A percentile compares a stretch with the other conserved stretches of the same genome.
These are phyloP conservation scores for Apamea anceps DNA, from an alignment of 2,888 invertebrate genomes.

Conservation along the genomic window DNA sequence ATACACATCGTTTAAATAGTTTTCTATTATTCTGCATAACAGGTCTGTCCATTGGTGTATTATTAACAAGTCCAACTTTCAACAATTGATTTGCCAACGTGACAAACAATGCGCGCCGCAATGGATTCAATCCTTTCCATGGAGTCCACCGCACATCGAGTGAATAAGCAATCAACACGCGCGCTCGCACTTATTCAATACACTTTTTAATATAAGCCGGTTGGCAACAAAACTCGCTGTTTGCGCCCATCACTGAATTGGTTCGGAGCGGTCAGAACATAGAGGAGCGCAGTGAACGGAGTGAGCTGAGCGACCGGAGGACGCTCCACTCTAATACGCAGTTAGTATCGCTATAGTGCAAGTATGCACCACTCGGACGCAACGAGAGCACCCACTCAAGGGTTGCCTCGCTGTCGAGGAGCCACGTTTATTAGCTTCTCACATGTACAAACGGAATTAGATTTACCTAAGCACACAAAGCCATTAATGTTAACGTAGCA, in stretches of 20 bases:
- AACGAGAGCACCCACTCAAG: constrained; percentile 36
- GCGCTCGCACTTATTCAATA: constrained; percentile 42
- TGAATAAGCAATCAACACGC: constrained; percentile 50
- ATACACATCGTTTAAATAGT: not conserved
- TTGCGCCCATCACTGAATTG: constrained; percentile 40
- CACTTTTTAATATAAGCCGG: constrained; percentile 42
- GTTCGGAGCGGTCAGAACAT: constrained; percentile 28
- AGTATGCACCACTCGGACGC: constrained; percentile 48
- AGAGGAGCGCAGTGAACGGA: constrained; percentile 1
- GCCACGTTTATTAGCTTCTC: constrained; percentile 24
- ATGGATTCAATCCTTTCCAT: constrained; percentile 1
- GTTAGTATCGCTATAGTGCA: constrained; percentile 51
- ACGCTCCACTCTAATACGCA: constrained; percentile 35
- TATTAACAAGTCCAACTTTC: constrained; percentile 2
- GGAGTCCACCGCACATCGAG: constrained; percentile 18
- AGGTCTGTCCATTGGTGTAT: not conserved
- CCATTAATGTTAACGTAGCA: not conserved
- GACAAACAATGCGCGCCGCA: constrained; percentile 4
- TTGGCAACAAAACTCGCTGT: constrained; percentile 32
- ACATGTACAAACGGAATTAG: constrained; percentile 10
- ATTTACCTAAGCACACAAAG: constrained; percentile 22
- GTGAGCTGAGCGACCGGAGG: constrained; percentile 1
- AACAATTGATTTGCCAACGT: constrained; percentile 25
- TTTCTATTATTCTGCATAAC: not conserved
- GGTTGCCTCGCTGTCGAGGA: constrained; percentile 28